Evolutionary conservation across 2,797 vertebrate species (phyloP).

Genomic region (Neopelma chrysocephalum): DNA sequence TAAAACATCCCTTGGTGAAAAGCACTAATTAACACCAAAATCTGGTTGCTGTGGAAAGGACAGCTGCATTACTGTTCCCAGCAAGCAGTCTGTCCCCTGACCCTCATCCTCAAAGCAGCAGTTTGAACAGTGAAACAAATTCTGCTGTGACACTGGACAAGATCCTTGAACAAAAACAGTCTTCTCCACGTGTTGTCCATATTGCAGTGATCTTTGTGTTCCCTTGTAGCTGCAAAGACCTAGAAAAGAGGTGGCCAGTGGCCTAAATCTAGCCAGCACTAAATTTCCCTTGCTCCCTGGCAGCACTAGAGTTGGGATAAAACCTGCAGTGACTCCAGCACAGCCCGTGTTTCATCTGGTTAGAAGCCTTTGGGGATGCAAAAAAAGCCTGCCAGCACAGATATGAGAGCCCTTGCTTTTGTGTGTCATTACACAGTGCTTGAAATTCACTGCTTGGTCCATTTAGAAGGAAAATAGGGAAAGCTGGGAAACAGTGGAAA

Average conservation of each 20-base stretch:
- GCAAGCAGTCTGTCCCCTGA: background rate
- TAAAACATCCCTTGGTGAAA: background rate
- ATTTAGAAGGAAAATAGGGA: background rate
- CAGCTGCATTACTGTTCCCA: background rate
- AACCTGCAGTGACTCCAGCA: background rate
- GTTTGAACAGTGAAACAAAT: background rate
- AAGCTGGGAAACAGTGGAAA: background rate
- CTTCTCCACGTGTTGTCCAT: background rate
- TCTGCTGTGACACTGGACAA: background rate
- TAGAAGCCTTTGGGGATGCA: background rate
- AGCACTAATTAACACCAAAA: background rate
- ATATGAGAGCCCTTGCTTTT: background rate
- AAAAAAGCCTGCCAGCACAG: background rate
- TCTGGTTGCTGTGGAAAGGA: background rate
- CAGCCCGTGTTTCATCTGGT: background rate
- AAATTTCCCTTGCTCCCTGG: background rate
- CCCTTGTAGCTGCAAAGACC: background rate
- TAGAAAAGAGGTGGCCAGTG: background rate
- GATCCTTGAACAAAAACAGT: background rate
- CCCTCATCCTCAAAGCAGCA: background rate
- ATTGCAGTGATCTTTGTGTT: background rate
- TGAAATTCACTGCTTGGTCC: background rate
- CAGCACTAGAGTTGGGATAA: background rate
- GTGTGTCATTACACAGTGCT: accelerated
- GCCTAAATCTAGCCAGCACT: background rate